phyloP scores from a whole-genome alignment of 2,888 invertebrate species.

The Hoplodrina ambigua region DNA sequence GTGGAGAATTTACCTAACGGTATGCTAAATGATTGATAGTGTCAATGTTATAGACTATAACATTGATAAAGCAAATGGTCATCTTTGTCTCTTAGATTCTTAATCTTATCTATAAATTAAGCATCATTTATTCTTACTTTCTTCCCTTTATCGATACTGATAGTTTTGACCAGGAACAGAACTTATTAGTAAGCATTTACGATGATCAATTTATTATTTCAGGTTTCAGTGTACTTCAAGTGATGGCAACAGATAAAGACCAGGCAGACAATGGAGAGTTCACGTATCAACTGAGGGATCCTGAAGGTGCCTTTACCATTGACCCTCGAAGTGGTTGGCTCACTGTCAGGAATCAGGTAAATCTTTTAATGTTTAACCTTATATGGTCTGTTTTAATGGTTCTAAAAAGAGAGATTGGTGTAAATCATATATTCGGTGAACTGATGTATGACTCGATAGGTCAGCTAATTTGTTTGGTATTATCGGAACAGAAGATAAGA shows the following conservation, averaged over 20 bases:
- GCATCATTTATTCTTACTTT: too few species aligned
- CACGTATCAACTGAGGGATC: slow-evolving; percentile 93
- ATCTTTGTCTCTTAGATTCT: too few species aligned
- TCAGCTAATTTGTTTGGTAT: too few species aligned
- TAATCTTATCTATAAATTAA: too few species aligned
- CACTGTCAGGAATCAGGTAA: slow-evolving; percentile 93
- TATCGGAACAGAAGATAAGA: too few species aligned
- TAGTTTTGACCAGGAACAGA: not conserved
- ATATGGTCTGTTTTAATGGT: too few species aligned
- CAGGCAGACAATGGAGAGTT: slow-evolving; percentile 97
- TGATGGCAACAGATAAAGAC: slow-evolving; percentile 95
- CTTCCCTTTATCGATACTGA: not conserved
- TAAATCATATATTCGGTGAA: too few species aligned
- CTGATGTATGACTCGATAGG: too few species aligned
- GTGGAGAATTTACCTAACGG: slow-evolving; percentile 97
- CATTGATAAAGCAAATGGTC: too few species aligned
- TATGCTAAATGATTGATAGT: slow-evolving; percentile 66
- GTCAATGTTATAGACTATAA: not conserved
- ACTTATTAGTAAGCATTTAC: not conserved
- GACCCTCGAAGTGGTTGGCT: slow-evolving; percentile 96
- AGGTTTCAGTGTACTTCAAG: slow-evolving; percentile 90
- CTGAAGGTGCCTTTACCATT: slow-evolving; percentile 94
- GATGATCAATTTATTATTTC: slow-evolving; percentile 5
- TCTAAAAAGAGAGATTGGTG: too few species aligned
- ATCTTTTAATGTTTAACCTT: not conserved